Conservation (phyloP, 2,113 vertebrate genomes). For the Plecotus auritus region DNA sequence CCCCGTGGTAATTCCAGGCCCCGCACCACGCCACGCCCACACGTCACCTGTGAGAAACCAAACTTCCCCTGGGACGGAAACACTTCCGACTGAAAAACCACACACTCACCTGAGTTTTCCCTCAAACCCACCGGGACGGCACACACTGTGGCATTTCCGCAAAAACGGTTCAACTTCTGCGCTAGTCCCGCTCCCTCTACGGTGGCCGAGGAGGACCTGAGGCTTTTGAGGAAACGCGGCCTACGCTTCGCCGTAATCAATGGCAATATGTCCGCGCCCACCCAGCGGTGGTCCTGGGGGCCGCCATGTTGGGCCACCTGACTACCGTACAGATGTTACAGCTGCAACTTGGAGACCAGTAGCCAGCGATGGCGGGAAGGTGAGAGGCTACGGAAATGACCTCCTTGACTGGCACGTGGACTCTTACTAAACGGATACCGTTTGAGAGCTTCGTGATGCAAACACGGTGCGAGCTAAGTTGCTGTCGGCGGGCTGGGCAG, state of each 20-base stretch:
- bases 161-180: neutral
- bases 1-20: neutral
- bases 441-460: too few species aligned
- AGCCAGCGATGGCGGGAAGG: neutral
- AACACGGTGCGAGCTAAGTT: neutral
- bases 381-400: neutral
- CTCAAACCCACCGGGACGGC: neutral
- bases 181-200: neutral
- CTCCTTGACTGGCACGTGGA: too few species aligned
- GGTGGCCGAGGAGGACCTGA: neutral
- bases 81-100: neutral
- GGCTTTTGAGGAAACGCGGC: neutral
- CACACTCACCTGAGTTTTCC: neutral
- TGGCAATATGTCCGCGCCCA: neutral
- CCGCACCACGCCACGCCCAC: neutral
- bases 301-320: neutral
- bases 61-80: neutral
- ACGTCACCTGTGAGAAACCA: neutral
- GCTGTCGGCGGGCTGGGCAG: neutral
- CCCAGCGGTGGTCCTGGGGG: rapidly evolving
- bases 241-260: too few species aligned
- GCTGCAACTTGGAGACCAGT: rapidly evolving
- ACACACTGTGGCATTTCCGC: neutral
- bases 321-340: neutral
- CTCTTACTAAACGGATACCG: too few species aligned